These are phyloP conservation scores for Brachionus paranguensis DNA, from an alignment of 1,140 invertebrate species.

Conservation along the genomic window DNA sequence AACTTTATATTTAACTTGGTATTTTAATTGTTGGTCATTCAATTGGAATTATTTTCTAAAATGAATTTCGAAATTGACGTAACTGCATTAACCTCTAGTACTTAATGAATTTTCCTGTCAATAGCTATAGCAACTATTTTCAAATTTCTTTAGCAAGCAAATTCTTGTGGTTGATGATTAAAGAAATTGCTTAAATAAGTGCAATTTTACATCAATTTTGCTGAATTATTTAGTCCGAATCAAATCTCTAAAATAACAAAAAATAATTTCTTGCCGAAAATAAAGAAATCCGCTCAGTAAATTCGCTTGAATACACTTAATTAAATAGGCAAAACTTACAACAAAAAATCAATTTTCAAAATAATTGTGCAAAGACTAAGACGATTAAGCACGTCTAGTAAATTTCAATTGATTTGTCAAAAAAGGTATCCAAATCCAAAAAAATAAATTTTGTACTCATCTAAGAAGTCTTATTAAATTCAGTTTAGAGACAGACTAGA, in stretches of 20 bases:
- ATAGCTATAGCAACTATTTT: neutral
- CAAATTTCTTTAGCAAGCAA: neutral
- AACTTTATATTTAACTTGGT: neutral
- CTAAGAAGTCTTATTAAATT: neutral
- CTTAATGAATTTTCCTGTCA: neutral
- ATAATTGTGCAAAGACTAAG: neutral
- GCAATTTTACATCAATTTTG: neutral
- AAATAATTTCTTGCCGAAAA: neutral
- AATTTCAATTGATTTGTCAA: conserved; percentile 25
- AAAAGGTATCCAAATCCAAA: neutral
- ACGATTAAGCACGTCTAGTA: conserved; percentile 14
- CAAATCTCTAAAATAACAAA: neutral
- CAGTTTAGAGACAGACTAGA: neutral
- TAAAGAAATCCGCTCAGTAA: neutral
- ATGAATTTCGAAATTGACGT: neutral
- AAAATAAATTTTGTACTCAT: neutral
- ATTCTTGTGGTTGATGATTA: neutral
- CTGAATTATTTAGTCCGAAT: neutral
- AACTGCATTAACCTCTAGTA: neutral
- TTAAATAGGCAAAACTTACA: neutral
- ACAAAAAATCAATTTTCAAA: neutral
- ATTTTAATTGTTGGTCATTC: neutral
- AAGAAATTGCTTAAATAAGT: neutral
- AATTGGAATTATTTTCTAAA: neutral
- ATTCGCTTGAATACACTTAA: neutral